Evolutionary conservation across 2,113 vertebrate species (phyloP).

Genomic region (Polypterus bichir): DNA sequence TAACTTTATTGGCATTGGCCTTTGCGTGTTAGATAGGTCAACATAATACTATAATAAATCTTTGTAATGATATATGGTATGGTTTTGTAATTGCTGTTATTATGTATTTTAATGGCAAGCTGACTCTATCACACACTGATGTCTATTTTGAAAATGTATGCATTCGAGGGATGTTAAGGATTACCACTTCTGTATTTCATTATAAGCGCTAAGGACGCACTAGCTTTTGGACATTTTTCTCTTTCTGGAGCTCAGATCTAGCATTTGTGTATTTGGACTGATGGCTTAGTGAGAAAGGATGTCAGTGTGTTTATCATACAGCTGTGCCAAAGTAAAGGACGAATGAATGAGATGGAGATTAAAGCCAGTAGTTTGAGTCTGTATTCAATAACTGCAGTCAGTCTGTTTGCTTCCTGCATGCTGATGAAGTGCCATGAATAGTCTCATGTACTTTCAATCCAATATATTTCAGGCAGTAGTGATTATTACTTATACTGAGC

Average conservation of each 20-base stretch:
- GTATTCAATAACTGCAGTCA: constrained; percentile 77
- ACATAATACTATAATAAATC: no score
- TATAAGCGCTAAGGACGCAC: no score
- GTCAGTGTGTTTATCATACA: constrained; percentile 72
- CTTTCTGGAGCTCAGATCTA: constrained; percentile 29
- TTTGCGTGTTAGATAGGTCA: no score
- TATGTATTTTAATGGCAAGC: no score
- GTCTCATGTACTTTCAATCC: constrained; percentile 61
- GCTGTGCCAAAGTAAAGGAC: constrained; percentile 66
- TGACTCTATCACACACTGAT: no score
- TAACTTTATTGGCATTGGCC: no score
- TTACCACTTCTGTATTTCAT: no score
- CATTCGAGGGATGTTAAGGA: no score
- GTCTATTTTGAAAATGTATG: no score
- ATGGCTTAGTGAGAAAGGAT: constrained; percentile 37
- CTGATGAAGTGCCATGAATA: constrained; percentile 77
- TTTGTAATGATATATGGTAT: no score
- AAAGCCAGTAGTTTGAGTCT: constrained; percentile 73
- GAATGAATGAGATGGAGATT: constrained; percentile 79
- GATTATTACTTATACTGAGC: constrained; percentile 52
- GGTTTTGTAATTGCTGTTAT: no score
- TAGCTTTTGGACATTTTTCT: no score
- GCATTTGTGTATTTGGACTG: constrained; percentile 36
- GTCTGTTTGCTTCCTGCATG: constrained; percentile 68
- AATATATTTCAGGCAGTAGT: constrained; percentile 49